Base-by-base conservation (phyloP, 2,888 invertebrate genomes). In the Myathropa florea region DNA sequence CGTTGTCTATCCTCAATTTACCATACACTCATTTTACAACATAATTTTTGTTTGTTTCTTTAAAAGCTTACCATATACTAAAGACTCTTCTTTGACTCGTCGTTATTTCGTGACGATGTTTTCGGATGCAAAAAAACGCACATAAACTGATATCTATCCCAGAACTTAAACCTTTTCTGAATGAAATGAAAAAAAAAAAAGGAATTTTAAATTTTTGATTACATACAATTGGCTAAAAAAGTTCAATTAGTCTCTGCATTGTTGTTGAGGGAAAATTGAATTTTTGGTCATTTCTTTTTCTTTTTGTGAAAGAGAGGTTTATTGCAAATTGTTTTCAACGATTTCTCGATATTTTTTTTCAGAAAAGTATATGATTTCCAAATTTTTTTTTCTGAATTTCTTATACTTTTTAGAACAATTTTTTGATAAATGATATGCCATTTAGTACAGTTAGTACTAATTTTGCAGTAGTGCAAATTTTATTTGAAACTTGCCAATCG, bases 41-140 rank as follows among this genome's bases (percentile, higher is more conserved):
- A 76, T 80, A 70, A 67, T 26, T 72, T 81, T 72, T 80, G 33
- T 75, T 71, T 30, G 36, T 60, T 88, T 85, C 83, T 83, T 46
- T 82, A 59, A 88, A 89, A 89, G 89, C 88, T 88, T 89, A 88
- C 83, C 79, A 84, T 18, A 87, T 87, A 89, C 88, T 85, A 91
- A 91, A 92, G 92, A 92, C 92, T 86, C 79, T 92, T 92, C 92
- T 92, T 92, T 92, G 92, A 92, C 92, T 92, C 92, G 92, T 91
- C 92, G 92, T 91, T 92, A 92, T 91, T 90, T 92, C 89, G 89
- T 88, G 91, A 90, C 92, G 91, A 91, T 91, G 90, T 91, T 91
- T 91, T 90, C 72, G 79, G 87, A 90, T 90, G 90, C 89, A 89
- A 89, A 91, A 89, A 88, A 89, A 83, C 89, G 90, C 89, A 89